Evolutionary conservation across 2,113 vertebrate species (phyloP).

Genomic region (Sinocyclocheilus anophthalmus): DNA sequence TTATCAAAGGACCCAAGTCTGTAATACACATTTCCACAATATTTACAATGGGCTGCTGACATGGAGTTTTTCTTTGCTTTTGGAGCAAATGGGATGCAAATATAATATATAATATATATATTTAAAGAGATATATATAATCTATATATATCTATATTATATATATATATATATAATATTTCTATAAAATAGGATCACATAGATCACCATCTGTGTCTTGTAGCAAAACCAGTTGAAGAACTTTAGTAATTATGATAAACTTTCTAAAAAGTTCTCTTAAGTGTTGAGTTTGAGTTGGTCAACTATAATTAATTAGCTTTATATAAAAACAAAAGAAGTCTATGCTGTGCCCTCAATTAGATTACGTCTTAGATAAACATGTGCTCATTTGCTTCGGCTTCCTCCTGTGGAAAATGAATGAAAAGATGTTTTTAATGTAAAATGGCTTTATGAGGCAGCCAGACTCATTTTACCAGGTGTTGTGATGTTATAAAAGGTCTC

Average conservation of each 20-base stretch:
- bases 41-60: no score
- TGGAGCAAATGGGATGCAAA: no score
- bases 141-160: no score
- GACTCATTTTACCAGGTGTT: conserved; percentile 16
- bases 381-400: neutral
- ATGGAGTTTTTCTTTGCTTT: no score
- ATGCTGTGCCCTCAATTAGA: neutral
- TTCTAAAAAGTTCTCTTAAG: neutral
- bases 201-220: neutral
- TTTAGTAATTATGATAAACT: neutral
- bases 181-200: neutral
- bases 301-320: neutral
- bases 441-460: neutral
- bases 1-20: no score
- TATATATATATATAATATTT: neutral
- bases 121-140: no score
- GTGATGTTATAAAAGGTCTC: conserved; percentile 13
- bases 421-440: conserved; percentile 26
- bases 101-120: no score
- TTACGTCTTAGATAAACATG: neutral
- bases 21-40: no score
- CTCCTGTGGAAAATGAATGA: conserved; percentile 2
- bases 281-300: neutral
- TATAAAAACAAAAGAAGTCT: neutral
- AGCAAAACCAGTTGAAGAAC: neutral